A percentile compares a stretch with the other conserved stretches of the same genome.
Conservation (phyloP, 2,113 vertebrate genomes). For the Myotis lucifugus region DNA sequence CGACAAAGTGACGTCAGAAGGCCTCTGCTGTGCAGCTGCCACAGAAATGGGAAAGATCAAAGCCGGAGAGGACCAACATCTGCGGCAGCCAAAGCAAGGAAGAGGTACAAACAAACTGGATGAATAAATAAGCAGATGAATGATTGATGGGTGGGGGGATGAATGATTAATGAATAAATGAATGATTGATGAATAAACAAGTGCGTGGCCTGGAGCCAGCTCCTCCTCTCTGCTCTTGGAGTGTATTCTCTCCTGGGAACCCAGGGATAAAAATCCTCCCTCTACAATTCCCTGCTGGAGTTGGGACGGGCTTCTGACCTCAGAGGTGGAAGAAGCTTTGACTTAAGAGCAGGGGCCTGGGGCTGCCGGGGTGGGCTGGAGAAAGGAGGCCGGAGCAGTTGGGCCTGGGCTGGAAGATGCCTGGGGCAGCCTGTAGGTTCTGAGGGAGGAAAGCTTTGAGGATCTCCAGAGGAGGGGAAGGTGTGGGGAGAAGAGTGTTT, state of each 20-base stretch:
- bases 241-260: constrained; percentile 25
- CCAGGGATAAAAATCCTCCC: not conserved
- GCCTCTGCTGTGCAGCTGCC: constrained; percentile 42
- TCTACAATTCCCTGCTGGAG: not conserved
- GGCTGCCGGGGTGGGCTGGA: not conserved
- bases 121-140: constrained; percentile 67
- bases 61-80: constrained; percentile 41
- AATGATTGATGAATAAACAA: constrained; percentile 65
- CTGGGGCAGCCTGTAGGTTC: not conserved
- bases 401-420: not conserved
- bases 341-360: not conserved
- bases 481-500: not conserved
- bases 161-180: constrained; percentile 72
- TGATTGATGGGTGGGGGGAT: constrained; percentile 53
- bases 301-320: not conserved
- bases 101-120: constrained; percentile 43
- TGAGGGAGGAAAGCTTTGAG: not conserved
- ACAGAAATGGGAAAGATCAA: constrained; percentile 59
- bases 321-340: not conserved
- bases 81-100: constrained; percentile 46
- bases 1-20: not conserved
- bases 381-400: not conserved
- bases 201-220: not conserved
- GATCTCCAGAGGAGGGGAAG: not conserved
- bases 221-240: not conserved